phyloP scores from a whole-genome alignment of 1,140 invertebrate genomes.

The Drosophila baimaii region DNA sequence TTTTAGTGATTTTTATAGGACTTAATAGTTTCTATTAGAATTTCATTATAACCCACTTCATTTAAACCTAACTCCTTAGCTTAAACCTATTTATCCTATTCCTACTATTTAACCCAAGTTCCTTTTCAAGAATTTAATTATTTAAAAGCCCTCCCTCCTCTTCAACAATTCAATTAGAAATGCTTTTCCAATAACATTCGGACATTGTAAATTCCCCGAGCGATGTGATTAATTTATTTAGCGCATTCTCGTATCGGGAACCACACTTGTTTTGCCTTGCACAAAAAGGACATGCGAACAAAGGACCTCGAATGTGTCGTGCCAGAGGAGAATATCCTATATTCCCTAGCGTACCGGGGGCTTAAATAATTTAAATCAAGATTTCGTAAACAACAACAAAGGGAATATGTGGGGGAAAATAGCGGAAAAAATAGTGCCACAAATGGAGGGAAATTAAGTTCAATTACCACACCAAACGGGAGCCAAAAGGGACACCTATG shows the following conservation, averaged over 20 bases:
- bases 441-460: slow-evolving; percentile 56
- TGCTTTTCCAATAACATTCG: slow-evolving; percentile 38
- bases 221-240: slow-evolving; percentile 70
- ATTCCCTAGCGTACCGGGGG: slow-evolving; percentile 15
- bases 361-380: slow-evolving; percentile 77
- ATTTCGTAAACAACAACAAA: slow-evolving; percentile 53
- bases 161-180: slow-evolving; percentile 30
- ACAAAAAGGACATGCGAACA: slow-evolving; percentile 56
- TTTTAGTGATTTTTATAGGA: too few species aligned
- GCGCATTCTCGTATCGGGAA: slow-evolving; percentile 29
- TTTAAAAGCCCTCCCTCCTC: neutral
- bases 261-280: slow-evolving; percentile 23
- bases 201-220: slow-evolving; percentile 51
- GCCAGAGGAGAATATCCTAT: slow-evolving; percentile 39
- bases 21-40: neutral
- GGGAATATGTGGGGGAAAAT: slow-evolving; percentile 2
- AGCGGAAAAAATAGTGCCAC: slow-evolving; percentile 34
- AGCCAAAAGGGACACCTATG: slow-evolving; percentile 25
- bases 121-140: neutral
- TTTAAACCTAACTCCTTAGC: neutral
- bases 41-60: neutral
- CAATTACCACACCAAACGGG: slow-evolving; percentile 49
- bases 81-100: neutral
- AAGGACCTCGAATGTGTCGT: slow-evolving; percentile 63
- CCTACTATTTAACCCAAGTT: neutral